Evolutionary conservation across 2,797 vertebrate species (phyloP), one percentile per base, ranked within the genome.

Genomic region (Gymnothorax reevesii): DNA sequence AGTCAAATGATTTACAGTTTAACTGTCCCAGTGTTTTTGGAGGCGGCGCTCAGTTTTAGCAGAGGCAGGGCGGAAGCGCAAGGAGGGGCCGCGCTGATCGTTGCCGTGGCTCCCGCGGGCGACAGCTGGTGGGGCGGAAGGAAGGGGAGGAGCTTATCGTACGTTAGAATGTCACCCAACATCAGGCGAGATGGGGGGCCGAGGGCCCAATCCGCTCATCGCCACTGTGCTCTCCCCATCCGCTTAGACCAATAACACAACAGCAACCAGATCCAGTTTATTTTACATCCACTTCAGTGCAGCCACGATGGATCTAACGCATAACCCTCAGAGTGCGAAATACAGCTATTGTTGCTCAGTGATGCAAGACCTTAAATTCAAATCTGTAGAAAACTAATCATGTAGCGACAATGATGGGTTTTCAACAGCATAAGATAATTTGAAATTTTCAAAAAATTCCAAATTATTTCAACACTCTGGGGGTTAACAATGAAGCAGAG

Each of bases 111-210:
- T 5, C 55, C 22, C 7, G 80, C 54, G 3, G 80, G 80, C 59
- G n/a, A 83, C 80, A 83, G 55, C 80, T 57, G 57, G 80, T 5
- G 25, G 80, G 4, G 55, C 80, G 22, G 7, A 10, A 22, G 80
- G 80, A 59, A 59, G 80, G 25, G 12, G 49, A 57, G 57, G 80
- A 57, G 80, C 80, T 83, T 83, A 83, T 13, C 54, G 17, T 8
- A 57, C 80, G n/a, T 6, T 33, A 83, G 80, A 83, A 83, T 83
- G 80, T 83, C 80, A 83, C n/a, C 79, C 15, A 55, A 25, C 79
- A 82, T 59, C 80, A 7, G 55, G n/a, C 1, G 69, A 27, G 69
- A 27, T 0, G 27, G 69, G 2, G 69, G 54, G 7, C 13, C 2
- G 15, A 83, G 57, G 55, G 27, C n/a, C 55, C 5, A 83, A 57